Conservation (phyloP, 2,113 vertebrate genomes). For the Charadrius vociferus region DNA sequence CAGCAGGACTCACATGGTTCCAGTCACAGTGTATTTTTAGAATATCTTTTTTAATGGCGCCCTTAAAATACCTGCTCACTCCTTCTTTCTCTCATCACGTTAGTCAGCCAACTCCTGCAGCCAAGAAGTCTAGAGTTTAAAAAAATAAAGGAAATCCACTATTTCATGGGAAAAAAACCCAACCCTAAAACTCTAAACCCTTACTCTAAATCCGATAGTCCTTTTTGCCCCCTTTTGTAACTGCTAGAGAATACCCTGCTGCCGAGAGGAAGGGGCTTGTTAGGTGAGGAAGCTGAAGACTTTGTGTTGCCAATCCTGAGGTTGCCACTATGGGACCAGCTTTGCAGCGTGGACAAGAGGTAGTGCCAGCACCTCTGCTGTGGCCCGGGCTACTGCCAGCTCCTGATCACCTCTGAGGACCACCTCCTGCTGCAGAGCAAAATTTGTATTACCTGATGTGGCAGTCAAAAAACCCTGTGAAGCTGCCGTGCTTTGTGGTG, state of each 20-base stretch:
- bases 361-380: neutral
- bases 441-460: neutral
- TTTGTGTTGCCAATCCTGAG: neutral
- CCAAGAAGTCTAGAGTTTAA: neutral
- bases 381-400: neutral
- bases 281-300: neutral
- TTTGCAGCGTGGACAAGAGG: neutral
- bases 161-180: accelerated
- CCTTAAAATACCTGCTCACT: neutral
- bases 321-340: neutral
- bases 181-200: neutral
- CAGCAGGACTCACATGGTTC: neutral
- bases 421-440: neutral
- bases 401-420: neutral
- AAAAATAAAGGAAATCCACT: neutral
- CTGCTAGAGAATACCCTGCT: neutral
- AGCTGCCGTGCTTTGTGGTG: neutral
- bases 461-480: neutral
- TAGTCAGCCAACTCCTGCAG: neutral
- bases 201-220: neutral
- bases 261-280: neutral
- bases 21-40: neutral
- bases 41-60: neutral
- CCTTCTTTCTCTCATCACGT: neutral
- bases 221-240: neutral